A percentile compares a stretch with the other conserved stretches of the same genome.
phyloP scores from a whole-genome alignment of 2,113 vertebrate genomes.

The Glaucidium brasilianum region DNA sequence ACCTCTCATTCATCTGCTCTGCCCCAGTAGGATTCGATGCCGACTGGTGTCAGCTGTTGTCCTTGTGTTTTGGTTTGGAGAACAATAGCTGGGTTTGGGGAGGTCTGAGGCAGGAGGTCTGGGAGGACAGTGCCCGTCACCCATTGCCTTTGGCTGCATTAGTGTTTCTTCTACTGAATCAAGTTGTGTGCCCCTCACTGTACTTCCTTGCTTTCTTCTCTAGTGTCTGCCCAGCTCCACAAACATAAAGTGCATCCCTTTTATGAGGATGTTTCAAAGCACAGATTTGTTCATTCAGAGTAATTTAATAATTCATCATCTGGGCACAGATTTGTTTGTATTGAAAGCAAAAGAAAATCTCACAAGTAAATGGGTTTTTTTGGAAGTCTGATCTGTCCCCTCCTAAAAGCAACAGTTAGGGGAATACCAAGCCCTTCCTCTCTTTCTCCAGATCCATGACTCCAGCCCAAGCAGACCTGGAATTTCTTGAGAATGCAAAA shows the following conservation, averaged over 20 bases:
- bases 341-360: neutral
- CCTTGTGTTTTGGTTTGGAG: slow-evolving; percentile 24
- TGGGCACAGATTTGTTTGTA: neutral
- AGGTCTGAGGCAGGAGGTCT: neutral
- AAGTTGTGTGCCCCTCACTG: neutral
- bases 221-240: neutral
- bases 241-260: neutral
- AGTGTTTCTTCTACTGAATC: neutral
- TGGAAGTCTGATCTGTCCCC: neutral
- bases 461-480: slow-evolving; percentile 94
- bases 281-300: neutral
- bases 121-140: neutral
- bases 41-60: slow-evolving; percentile 57
- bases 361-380: neutral
- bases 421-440: neutral
- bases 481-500: slow-evolving; percentile 98
- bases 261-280: neutral
- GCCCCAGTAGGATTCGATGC: neutral
- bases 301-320: neutral
- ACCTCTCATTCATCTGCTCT: slow-evolving; percentile 45
- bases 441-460: slow-evolving; percentile 85
- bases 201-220: neutral
- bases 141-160: neutral
- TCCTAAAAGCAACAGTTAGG: neutral
- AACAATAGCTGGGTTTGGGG: slow-evolving; percentile 38